Conservation (phyloP, 1,140 invertebrate genomes). For the Cheumatopsyche charites region DNA sequence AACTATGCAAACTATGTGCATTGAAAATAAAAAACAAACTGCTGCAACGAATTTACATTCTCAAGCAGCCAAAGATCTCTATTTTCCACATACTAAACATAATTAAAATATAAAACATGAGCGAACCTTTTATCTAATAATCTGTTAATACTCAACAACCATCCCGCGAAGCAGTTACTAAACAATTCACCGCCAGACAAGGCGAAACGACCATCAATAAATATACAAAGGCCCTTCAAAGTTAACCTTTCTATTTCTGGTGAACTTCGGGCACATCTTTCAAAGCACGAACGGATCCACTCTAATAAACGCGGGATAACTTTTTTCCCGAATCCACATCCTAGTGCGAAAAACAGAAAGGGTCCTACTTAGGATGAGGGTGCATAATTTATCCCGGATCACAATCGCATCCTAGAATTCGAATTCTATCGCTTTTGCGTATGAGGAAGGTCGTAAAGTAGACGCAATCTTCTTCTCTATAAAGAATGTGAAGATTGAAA, state of each 20-base stretch:
- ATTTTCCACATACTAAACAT: too few species aligned
- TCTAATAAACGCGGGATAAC: conserved; percentile 5
- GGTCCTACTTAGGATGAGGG: background rate
- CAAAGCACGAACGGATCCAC: background rate
- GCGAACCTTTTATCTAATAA: too few species aligned
- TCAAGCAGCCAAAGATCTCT: too few species aligned
- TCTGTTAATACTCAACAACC: background rate
- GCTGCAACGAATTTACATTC: too few species aligned
- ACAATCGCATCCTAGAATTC: too few species aligned
- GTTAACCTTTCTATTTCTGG: conserved; percentile 9
- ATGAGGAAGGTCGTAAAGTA: background rate
- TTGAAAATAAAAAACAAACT: too few species aligned
- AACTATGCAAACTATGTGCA: too few species aligned
- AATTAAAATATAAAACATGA: too few species aligned
- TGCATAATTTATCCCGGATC: conserved; percentile 10
- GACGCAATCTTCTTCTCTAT: background rate
- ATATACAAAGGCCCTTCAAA: background rate
- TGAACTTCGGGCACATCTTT: background rate
- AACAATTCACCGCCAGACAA: background rate
- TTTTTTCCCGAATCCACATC: conserved; percentile 14
- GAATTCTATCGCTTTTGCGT: too few species aligned
- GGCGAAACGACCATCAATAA: background rate
- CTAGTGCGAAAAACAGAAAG: background rate
- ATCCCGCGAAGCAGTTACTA: background rate
- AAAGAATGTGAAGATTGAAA: background rate